Conservation (phyloP, 2,888 invertebrate species). For the Brachyopa scutellaris region DNA sequence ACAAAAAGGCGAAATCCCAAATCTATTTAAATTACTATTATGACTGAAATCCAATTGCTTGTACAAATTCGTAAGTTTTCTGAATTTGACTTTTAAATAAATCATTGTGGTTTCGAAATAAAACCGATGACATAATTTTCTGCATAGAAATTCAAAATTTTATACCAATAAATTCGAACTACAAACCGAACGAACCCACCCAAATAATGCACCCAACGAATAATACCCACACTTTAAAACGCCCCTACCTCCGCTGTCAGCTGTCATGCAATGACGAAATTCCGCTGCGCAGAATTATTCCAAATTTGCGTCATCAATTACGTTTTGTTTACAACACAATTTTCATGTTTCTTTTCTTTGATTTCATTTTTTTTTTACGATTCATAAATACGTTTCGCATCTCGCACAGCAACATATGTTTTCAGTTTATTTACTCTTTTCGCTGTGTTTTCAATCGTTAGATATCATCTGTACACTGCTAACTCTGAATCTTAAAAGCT, state of each 20-base stretch:
- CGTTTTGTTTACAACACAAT: constrained; percentile 54
- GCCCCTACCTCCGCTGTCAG: constrained; percentile 6
- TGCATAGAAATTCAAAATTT: too few relatives aligned
- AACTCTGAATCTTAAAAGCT: constrained; percentile 40
- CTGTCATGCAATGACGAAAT: constrained; percentile 39
- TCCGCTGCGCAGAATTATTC: constrained; percentile 9
- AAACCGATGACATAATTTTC: too few relatives aligned
- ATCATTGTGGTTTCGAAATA: too few relatives aligned
- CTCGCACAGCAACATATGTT: constrained; percentile 41
- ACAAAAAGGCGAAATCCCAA: too few relatives aligned
- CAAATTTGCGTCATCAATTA: constrained; percentile 50
- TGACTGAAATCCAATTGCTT: too few relatives aligned
- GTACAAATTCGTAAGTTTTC: too few relatives aligned
- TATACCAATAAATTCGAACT: not conserved
- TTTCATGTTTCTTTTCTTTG: constrained; percentile 23
- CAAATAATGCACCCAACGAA: constrained; percentile 12
- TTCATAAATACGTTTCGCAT: constrained; percentile 28
- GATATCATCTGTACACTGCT: not conserved
- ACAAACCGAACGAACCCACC: constrained; percentile 5
- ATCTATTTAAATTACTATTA: too few relatives aligned
- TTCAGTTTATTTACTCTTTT: constrained; percentile 49
- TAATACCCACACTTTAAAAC: constrained; percentile 23
- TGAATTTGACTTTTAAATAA: too few relatives aligned
- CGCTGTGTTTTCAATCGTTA: not conserved
- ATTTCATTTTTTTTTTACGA: constrained; percentile 26